Percentiles rank a stretch among this genome's conserved stretches.
phyloP scores from a whole-genome alignment of 2,888 invertebrate genomes.

The Bhutanitis thaidina region DNA sequence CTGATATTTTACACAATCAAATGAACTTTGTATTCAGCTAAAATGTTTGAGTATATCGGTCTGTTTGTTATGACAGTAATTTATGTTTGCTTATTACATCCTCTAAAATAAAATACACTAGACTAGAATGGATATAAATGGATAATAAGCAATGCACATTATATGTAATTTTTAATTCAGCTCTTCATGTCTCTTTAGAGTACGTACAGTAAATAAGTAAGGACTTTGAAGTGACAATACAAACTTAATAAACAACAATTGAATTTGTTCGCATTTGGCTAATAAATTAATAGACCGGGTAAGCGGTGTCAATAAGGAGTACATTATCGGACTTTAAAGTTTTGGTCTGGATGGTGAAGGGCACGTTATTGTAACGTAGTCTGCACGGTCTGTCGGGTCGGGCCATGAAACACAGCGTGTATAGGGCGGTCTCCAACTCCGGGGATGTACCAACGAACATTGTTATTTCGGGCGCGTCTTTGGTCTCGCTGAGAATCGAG shows the following conservation, averaged over 20 bases:
- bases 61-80: no score
- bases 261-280: no score
- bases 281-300: constrained; percentile 37
- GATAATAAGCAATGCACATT: no score
- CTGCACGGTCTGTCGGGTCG: constrained; percentile 88
- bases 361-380: constrained; percentile 70
- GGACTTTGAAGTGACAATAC: no score
- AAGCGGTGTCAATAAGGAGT: constrained; percentile 63
- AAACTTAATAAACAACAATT: no score
- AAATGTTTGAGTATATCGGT: no score
- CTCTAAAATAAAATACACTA: no score
- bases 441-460: constrained; percentile 94
- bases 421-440: constrained; percentile 93
- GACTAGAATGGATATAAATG: no score
- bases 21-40: constrained; percentile 12
- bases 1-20: constrained; percentile 6
- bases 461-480: constrained; percentile 87
- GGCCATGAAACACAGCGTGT: constrained; percentile 92
- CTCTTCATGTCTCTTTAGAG: no score
- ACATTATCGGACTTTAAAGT: constrained; percentile 59
- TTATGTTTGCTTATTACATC: no score
- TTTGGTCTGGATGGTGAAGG: constrained; percentile 68
- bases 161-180: no score
- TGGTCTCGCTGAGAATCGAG: constrained; percentile 83
- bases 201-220: no score